Conservation (phyloP, 2,797 vertebrate genomes). For the Cirrhinus mrigala region DNA sequence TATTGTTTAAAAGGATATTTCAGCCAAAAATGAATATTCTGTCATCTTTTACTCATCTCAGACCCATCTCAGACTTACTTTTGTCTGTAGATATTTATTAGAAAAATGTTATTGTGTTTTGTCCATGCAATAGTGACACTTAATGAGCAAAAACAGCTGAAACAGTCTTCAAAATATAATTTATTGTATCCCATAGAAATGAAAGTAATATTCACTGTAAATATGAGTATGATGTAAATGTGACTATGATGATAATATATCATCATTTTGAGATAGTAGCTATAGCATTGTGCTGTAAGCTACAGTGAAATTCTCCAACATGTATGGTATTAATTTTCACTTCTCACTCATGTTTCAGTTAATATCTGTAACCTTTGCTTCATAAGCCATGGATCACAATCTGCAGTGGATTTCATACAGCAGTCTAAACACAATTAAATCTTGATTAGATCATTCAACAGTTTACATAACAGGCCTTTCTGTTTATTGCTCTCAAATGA, state of each 20-base stretch:
- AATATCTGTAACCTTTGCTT: conserved; percentile 1
- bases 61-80: neutral
- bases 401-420: conserved; percentile 40
- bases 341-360: conserved; percentile 8
- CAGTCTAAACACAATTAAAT: conserved; percentile 53
- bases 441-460: conserved; percentile 51
- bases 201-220: conserved; percentile 6
- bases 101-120: too few species aligned
- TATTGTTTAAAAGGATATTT: neutral
- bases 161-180: neutral
- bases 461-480: conserved; percentile 39
- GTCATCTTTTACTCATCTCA: neutral
- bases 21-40: neutral
- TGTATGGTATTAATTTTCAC: conserved; percentile 1
- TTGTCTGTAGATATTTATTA: neutral
- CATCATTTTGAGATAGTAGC: neutral
- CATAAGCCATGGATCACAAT: conserved; percentile 27
- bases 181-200: neutral
- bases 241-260: neutral
- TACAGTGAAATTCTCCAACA: neutral
- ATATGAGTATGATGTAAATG: neutral
- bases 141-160: neutral
- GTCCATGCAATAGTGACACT: neutral
- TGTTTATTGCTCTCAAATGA: conserved; percentile 26
- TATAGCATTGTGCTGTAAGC: neutral